Evolutionary conservation across 2,888 invertebrate species (phyloP).

Genomic region (Drosophila fulvimacula): DNA sequence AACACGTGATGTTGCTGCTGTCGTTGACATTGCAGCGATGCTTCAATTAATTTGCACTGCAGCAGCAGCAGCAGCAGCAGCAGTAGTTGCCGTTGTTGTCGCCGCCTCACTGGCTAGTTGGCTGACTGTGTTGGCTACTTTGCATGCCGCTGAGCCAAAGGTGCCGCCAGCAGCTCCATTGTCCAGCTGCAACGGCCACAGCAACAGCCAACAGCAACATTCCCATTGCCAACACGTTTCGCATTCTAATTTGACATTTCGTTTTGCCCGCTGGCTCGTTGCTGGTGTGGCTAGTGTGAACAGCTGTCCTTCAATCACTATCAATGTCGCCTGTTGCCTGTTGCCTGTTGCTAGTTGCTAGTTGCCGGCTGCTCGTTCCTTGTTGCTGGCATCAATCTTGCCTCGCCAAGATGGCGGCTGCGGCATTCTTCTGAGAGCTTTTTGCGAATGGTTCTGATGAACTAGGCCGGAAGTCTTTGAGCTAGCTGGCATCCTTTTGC

Average conservation of each 20-base stretch:
- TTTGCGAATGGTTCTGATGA: slow-evolving; percentile 69
- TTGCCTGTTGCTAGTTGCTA: slow-evolving; percentile 35
- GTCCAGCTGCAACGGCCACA: slow-evolving; percentile 53
- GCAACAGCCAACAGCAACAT: slow-evolving; percentile 26
- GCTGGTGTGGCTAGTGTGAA: slow-evolving; percentile 67
- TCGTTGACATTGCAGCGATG: slow-evolving; percentile 78
- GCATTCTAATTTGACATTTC: slow-evolving; percentile 83
- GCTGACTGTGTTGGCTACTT: slow-evolving; percentile 52
- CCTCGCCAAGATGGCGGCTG: slow-evolving; percentile 67
- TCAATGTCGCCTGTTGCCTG: slow-evolving; percentile 62
- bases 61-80: slow-evolving; percentile 37
- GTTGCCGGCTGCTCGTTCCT: slow-evolving; percentile 40
- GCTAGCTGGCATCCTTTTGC: slow-evolving; percentile 45
- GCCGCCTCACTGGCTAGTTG: slow-evolving; percentile 51
- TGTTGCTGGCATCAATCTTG: slow-evolving; percentile 71
- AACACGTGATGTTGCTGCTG: slow-evolving; percentile 80
- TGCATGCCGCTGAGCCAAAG: slow-evolving; percentile 76
- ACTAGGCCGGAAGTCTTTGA: slow-evolving; percentile 76
- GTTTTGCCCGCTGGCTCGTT: slow-evolving; percentile 39
- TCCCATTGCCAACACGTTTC: slow-evolving; percentile 78
- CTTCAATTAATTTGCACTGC: slow-evolving; percentile 82
- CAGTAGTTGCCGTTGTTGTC: slow-evolving; percentile 24
- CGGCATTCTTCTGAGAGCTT: slow-evolving; percentile 55
- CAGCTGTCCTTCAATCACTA: slow-evolving; percentile 82
- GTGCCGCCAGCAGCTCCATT: slow-evolving; percentile 75